Percentiles rank a stretch among this genome's conserved stretches.
Conservation (phyloP, 2,797 vertebrate genomes). For the Enteromius mattozi region DNA sequence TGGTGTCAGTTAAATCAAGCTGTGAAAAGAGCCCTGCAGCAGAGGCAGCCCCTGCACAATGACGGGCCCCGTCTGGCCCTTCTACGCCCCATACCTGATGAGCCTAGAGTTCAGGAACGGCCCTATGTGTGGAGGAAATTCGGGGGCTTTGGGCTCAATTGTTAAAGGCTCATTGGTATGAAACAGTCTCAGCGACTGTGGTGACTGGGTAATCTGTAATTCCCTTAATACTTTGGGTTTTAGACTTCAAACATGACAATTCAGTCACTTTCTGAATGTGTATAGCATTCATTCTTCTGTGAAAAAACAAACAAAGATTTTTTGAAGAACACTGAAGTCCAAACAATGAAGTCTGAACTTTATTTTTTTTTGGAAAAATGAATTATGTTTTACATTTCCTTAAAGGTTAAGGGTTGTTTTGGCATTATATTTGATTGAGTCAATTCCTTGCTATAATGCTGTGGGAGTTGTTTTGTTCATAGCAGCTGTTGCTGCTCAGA, state of each 20-base stretch:
- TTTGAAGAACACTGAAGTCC: background rate
- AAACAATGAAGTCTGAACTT: background rate
- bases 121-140: constrained; percentile 46
- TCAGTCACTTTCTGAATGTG: background rate
- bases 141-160: constrained; percentile 46
- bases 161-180: constrained; percentile 22
- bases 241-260: background rate
- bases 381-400: constrained; percentile 29
- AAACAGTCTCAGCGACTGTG: background rate
- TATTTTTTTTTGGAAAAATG: background rate
- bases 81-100: background rate
- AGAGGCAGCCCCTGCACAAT: constrained; percentile 38
- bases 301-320: background rate
- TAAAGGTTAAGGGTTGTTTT: constrained; percentile 5
- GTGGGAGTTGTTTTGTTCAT: constrained; percentile 53
- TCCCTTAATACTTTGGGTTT: background rate
- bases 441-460: constrained; percentile 42
- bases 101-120: background rate
- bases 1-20: constrained; percentile 58
- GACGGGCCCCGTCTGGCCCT: constrained; percentile 50
- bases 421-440: constrained; percentile 42
- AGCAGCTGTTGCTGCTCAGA: constrained; percentile 64
- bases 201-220: constrained; percentile 18
- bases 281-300: background rate
- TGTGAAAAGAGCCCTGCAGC: constrained; percentile 47